phyloP scores from a whole-genome alignment of 2,888 invertebrate species.

The Pollenia labialis region DNA sequence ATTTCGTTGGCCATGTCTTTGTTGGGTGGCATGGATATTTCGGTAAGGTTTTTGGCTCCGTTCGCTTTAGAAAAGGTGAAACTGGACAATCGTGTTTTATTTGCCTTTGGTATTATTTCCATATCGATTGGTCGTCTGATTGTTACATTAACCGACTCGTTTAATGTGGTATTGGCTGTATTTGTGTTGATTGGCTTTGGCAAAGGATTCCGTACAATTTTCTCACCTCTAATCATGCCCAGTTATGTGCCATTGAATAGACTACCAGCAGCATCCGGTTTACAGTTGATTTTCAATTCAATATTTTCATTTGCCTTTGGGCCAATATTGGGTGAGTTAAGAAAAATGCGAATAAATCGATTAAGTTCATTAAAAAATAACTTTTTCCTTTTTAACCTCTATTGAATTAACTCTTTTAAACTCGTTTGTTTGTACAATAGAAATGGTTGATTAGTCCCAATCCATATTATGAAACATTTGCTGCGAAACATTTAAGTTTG shows the following conservation, averaged over 20 bases:
- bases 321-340: slow-evolving; percentile 87
- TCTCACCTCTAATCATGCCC: slow-evolving; percentile 89
- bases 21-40: slow-evolving; percentile 88
- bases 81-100: slow-evolving; percentile 89
- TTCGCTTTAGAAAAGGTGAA: slow-evolving; percentile 88
- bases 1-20: slow-evolving; percentile 89
- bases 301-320: slow-evolving; percentile 87
- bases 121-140: slow-evolving; percentile 84
- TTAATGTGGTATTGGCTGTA: slow-evolving; percentile 85
- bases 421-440: no score
- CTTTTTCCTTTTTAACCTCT: no score
- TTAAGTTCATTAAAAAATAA: no score
- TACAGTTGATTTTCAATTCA: slow-evolving; percentile 88
- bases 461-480: no score
- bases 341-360: background rate
- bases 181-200: slow-evolving; percentile 88
- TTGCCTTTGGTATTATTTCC: slow-evolving; percentile 86
- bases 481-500: no score
- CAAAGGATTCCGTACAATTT: slow-evolving; percentile 90
- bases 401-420: no score
- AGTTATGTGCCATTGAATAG: slow-evolving; percentile 89
- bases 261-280: slow-evolving; percentile 89
- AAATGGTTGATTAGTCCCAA: no score
- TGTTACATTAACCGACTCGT: slow-evolving; percentile 85
- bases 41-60: slow-evolving; percentile 88